Conservation (phyloP, 2,113 vertebrate species). For the Cavia porcellus region DNA sequence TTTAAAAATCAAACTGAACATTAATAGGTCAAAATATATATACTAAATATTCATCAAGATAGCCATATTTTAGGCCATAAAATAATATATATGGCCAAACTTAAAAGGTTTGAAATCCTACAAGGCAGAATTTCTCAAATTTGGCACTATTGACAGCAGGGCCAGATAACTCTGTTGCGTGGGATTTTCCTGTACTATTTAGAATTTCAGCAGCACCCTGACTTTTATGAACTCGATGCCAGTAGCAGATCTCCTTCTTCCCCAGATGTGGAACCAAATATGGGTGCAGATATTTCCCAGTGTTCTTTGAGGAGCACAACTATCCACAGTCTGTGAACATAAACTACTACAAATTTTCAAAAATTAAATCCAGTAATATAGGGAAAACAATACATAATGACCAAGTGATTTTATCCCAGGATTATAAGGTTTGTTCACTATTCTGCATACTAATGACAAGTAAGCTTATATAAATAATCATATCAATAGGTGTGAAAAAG, state of each 20-base stretch:
- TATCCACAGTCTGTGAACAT: background rate
- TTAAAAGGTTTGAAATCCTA: background rate
- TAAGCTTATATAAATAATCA: background rate
- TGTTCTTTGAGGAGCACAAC: background rate
- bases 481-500: background rate
- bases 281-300: background rate
- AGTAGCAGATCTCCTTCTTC: background rate
- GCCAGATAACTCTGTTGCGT: background rate
- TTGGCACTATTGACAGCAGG: background rate
- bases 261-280: background rate
- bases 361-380: background rate
- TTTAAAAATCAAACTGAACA: background rate
- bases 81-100: background rate
- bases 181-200: background rate
- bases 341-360: background rate
- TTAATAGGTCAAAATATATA: background rate
- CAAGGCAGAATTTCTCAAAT: background rate
- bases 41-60: background rate
- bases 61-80: background rate
- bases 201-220: background rate
- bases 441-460: background rate
- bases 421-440: background rate
- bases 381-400: background rate
- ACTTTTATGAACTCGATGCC: background rate
- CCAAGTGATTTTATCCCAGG: background rate